These are phyloP conservation scores for Collichthys lucidus DNA, from an alignment of 2,113 vertebrate species.

Conservation along the genomic window DNA sequence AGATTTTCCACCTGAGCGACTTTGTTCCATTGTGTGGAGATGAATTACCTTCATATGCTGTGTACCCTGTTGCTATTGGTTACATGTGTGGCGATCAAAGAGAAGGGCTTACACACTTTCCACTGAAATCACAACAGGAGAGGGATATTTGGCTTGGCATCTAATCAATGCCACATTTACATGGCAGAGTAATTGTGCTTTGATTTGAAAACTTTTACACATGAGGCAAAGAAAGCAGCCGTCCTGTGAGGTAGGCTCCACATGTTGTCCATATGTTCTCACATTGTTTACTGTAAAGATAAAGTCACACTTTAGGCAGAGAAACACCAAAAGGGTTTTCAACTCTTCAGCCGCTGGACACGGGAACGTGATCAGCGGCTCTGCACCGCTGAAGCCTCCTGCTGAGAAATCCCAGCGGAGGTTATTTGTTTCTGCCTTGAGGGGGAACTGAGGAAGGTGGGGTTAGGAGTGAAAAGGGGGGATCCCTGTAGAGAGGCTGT, in stretches of 20 bases:
- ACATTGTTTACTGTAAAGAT: slow-evolving; percentile 45
- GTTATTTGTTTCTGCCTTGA: slow-evolving; percentile 56
- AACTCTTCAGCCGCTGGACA: slow-evolving; percentile 42
- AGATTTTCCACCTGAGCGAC: slow-evolving; percentile 42
- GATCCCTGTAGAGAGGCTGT: slow-evolving; percentile 15
- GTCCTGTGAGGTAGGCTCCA: slow-evolving; percentile 48
- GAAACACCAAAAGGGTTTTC: slow-evolving; percentile 47
- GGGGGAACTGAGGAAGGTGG: neutral
- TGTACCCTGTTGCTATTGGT: slow-evolving; percentile 46
- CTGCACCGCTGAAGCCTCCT: slow-evolving; percentile 43
- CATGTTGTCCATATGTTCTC: slow-evolving; percentile 61
- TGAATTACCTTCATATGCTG: slow-evolving; percentile 20
- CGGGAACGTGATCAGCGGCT: slow-evolving; percentile 53
- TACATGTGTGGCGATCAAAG: slow-evolving; percentile 62
- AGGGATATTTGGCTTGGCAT: slow-evolving; percentile 39
- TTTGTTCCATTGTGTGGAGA: slow-evolving; percentile 23
- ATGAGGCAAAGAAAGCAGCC: slow-evolving; percentile 18
- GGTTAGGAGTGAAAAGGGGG: neutral
- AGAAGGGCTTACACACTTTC: slow-evolving; percentile 24
- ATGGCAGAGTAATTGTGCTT: slow-evolving; percentile 29
- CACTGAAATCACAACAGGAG: slow-evolving; percentile 42
- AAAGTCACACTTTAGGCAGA: slow-evolving; percentile 42
- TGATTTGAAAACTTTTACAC: slow-evolving; percentile 34
- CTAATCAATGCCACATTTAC: slow-evolving; percentile 58
- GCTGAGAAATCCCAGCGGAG: slow-evolving; percentile 60